phyloP scores from a whole-genome alignment of 2,888 invertebrate genomes.

The Perizoma flavofasciatum region DNA sequence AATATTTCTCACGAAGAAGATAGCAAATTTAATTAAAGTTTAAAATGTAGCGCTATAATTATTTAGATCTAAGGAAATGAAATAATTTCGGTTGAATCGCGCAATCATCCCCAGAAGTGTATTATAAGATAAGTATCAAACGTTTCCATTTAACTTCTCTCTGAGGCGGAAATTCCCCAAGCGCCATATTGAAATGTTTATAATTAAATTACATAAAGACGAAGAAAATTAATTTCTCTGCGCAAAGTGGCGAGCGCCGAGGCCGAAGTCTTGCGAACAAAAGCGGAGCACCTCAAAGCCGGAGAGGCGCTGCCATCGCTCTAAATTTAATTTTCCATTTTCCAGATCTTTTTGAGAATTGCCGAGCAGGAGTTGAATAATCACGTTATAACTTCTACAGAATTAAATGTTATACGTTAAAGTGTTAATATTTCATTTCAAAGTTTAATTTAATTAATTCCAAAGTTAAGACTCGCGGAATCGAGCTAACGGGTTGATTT shows the following conservation, averaged over 20 bases:
- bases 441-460: slow-evolving; percentile 84
- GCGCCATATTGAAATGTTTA: slow-evolving; percentile 84
- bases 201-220: slow-evolving; percentile 85
- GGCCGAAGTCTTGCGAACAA: slow-evolving; percentile 53
- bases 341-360: slow-evolving; percentile 81
- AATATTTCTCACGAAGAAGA: slow-evolving; percentile 9
- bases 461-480: slow-evolving; percentile 67
- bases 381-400: slow-evolving; percentile 83
- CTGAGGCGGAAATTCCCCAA: slow-evolving; percentile 78
- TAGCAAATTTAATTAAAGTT: slow-evolving; percentile 28
- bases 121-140: slow-evolving; percentile 83
- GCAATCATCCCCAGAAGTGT: slow-evolving; percentile 80
- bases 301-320: slow-evolving; percentile 63
- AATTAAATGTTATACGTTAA: slow-evolving; percentile 84
- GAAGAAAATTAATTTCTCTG: slow-evolving; percentile 84
- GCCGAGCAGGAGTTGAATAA: slow-evolving; percentile 78
- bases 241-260: slow-evolving; percentile 75
- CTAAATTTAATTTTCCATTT: slow-evolving; percentile 82
- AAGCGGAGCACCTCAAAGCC: slow-evolving; percentile 71
- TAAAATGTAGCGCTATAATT: slow-evolving; percentile 33
- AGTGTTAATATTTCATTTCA: slow-evolving; percentile 85
- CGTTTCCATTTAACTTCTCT: slow-evolving; percentile 83
- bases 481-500: slow-evolving; percentile 46
- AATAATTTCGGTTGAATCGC: slow-evolving; percentile 74
- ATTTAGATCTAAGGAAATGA: slow-evolving; percentile 54